phyloP scores from a whole-genome alignment of 2,888 invertebrate species.

The Cyrtodaria siliqua region DNA sequence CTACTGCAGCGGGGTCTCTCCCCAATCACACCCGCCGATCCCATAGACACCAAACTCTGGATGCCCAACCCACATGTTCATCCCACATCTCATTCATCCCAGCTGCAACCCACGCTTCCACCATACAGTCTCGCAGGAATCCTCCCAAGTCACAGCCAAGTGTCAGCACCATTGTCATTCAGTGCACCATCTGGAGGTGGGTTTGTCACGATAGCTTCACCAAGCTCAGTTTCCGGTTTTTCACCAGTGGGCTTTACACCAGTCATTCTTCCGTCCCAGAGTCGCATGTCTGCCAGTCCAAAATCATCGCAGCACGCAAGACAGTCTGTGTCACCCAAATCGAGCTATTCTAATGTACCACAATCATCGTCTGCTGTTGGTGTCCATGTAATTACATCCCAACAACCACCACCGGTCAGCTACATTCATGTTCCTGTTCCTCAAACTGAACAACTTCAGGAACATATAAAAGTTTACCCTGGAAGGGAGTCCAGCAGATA shows the following conservation, averaged over 20 bases:
- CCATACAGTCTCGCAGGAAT: neutral
- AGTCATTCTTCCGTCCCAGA: slow-evolving; percentile 43
- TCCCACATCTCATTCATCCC: neutral
- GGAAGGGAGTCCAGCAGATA: slow-evolving; percentile 14
- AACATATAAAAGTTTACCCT: slow-evolving; percentile 20
- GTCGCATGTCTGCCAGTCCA: slow-evolving; percentile 16
- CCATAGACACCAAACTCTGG: slow-evolving; percentile 34
- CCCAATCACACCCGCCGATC: slow-evolving; percentile 63
- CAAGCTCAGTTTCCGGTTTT: slow-evolving; percentile 11
- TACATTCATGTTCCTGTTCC: slow-evolving; percentile 15
- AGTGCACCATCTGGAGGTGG: slow-evolving; percentile 17
- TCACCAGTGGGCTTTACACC: slow-evolving; percentile 36
- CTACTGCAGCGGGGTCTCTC: slow-evolving; percentile 55
- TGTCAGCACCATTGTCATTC: neutral
- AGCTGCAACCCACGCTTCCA: neutral
- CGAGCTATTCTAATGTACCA: neutral
- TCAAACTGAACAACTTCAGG: neutral
- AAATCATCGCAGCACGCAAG: slow-evolving; percentile 4
- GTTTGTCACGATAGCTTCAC: slow-evolving; percentile 12
- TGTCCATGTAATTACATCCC: neutral
- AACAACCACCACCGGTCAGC: slow-evolving; percentile 26
- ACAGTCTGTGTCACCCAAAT: neutral
- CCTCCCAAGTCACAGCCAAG: neutral
- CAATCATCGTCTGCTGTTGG: neutral
- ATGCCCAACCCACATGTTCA: neutral